Conservation (phyloP, 2,888 invertebrate species). For the Leptopilina myrica region DNA sequence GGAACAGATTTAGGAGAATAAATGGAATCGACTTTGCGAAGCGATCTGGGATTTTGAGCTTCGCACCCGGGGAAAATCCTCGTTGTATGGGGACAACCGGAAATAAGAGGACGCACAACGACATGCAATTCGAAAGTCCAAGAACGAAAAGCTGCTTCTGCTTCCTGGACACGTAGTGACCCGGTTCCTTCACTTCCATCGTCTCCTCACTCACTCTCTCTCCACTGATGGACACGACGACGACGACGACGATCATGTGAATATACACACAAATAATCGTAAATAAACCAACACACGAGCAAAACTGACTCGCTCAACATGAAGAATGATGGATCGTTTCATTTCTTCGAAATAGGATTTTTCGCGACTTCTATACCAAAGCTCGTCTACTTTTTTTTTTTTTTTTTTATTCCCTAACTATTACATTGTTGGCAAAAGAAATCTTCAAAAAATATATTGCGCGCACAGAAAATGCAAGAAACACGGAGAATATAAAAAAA, state of each 20-base stretch:
- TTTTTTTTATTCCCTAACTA: slow-evolving; percentile 35
- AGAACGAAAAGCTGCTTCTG: slow-evolving; percentile 48
- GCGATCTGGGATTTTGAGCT: slow-evolving; percentile 34
- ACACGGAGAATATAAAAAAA: too few species aligned
- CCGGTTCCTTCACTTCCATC: slow-evolving; percentile 46
- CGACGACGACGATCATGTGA: slow-evolving; percentile 1
- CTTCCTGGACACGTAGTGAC: slow-evolving; percentile 50
- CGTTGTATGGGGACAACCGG: slow-evolving; percentile 50
- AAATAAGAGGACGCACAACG: slow-evolving; percentile 50
- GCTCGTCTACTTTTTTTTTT: slow-evolving; percentile 18
- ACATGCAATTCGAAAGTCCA: slow-evolving; percentile 44
- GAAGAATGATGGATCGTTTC: slow-evolving; percentile 40
- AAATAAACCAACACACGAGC: neutral
- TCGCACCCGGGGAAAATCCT: slow-evolving; percentile 43
- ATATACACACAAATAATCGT: neutral
- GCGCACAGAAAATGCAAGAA: too few species aligned
- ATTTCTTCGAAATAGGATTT: slow-evolving; percentile 40
- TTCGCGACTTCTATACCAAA: slow-evolving; percentile 22
- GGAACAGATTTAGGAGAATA: slow-evolving; percentile 36
- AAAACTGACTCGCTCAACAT: slow-evolving; percentile 1
- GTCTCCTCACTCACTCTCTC: neutral
- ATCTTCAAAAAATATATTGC: neutral
- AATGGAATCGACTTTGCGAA: slow-evolving; percentile 34
- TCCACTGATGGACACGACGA: slow-evolving; percentile 1
- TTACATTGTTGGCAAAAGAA: slow-evolving; percentile 17